Evolutionary conservation across 2,797 vertebrate species (phyloP).

Genomic region (Cirrhinus mrigala): DNA sequence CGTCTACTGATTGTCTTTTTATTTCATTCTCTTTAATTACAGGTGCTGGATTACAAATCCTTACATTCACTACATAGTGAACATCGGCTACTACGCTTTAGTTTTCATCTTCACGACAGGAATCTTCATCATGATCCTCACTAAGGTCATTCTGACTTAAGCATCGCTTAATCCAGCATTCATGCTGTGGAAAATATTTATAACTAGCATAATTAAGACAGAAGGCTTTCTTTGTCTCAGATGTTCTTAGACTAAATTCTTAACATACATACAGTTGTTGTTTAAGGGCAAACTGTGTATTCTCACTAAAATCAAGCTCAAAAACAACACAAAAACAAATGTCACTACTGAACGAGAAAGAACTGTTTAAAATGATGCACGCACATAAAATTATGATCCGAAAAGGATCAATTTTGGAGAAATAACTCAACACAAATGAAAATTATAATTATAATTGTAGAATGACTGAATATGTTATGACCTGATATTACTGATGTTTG

Average conservation of each 20-base stretch:
- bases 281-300: background rate
- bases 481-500: background rate
- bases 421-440: background rate
- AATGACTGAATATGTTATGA: background rate
- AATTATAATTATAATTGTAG: background rate
- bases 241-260: background rate
- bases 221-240: background rate
- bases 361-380: background rate
- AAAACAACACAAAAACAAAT: no score
- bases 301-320: background rate
- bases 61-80: no score
- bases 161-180: no score
- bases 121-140: background rate
- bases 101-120: constrained; percentile 57
- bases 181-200: background rate
- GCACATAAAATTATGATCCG: background rate
- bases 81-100: no score
- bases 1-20: no score
- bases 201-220: no score
- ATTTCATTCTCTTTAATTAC: background rate
- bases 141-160: no score
- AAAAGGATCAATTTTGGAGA: background rate
- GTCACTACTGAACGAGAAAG: no score
- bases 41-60: constrained; percentile 72
- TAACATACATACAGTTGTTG: background rate